Evolutionary conservation across 1,140 invertebrate genomes (phyloP).

Genomic region (Lepidotrigona ventralis): DNA sequence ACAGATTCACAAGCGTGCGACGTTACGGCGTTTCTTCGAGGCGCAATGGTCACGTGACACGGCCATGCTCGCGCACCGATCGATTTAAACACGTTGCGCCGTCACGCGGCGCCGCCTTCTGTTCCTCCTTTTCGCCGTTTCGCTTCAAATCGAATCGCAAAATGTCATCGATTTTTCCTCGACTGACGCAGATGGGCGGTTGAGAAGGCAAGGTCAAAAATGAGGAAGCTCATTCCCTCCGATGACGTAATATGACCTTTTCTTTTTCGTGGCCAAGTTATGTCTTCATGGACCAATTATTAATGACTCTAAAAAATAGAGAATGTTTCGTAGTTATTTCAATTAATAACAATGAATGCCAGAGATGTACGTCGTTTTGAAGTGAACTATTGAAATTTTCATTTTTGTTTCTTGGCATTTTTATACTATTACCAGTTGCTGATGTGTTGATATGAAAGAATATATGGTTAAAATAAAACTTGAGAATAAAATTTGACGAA

Average conservation of each 20-base stretch:
- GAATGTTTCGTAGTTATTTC: background rate
- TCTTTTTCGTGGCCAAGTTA: background rate
- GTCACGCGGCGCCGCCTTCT: background rate
- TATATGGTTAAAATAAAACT: background rate
- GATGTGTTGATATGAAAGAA: background rate
- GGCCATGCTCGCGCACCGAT: constrained; percentile 13
- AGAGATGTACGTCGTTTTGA: background rate
- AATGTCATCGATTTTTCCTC: background rate
- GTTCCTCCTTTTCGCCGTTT: too few species aligned
- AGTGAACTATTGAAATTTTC: background rate
- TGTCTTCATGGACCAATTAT: background rate
- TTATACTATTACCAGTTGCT: background rate
- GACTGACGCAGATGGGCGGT: background rate
- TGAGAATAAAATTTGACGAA: background rate
- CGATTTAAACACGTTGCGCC: constrained; percentile 47
- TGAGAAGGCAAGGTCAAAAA: background rate
- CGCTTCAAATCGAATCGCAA: background rate
- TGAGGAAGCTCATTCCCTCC: background rate
- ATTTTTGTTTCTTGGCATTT: background rate
- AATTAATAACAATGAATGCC: background rate
- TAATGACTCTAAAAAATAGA: background rate
- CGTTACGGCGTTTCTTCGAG: background rate
- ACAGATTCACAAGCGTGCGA: background rate
- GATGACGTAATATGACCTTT: too few species aligned
- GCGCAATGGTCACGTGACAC: constrained; percentile 47